Evolutionary conservation across 2,113 vertebrate genomes (phyloP).

Genomic region (Ammodramus savannarum): DNA sequence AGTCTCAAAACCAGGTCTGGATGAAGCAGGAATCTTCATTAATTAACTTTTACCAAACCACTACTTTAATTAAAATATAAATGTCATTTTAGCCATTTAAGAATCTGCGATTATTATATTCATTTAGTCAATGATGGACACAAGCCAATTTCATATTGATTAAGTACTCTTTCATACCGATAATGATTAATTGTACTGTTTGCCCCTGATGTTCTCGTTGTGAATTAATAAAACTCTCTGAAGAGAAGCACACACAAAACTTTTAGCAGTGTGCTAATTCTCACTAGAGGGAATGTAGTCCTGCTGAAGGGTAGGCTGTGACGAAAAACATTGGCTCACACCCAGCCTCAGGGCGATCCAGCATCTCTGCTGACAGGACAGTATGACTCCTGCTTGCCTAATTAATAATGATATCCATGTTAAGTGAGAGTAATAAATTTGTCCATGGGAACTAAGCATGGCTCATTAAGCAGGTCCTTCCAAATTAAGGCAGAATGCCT

Average conservation of each 20-base stretch:
- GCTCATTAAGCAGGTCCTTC: constrained; percentile 43
- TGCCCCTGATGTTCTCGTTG: background rate
- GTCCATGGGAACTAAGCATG: constrained; percentile 10
- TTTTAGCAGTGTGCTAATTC: background rate
- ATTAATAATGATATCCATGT: constrained; percentile 52
- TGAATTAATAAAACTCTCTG: background rate
- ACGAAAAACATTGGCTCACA: background rate
- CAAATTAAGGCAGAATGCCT: constrained; percentile 29
- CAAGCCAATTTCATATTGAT: background rate
- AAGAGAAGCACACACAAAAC: background rate
- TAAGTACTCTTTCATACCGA: background rate
- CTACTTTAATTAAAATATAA: background rate
- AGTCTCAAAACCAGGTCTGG: background rate
- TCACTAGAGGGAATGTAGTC: background rate
- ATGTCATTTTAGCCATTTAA: background rate
- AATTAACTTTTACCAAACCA: background rate
- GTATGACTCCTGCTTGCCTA: constrained; percentile 26
- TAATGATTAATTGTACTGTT: background rate
- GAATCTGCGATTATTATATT: background rate
- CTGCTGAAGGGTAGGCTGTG: background rate
- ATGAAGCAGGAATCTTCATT: background rate
- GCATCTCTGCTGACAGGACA: constrained; percentile 10
- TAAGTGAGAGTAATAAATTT: constrained; percentile 49
- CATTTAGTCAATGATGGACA: background rate
- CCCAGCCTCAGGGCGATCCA: constrained; percentile 7